phyloP scores from a whole-genome alignment of 1,140 invertebrate genomes.

The Sinonovacula constricta region DNA sequence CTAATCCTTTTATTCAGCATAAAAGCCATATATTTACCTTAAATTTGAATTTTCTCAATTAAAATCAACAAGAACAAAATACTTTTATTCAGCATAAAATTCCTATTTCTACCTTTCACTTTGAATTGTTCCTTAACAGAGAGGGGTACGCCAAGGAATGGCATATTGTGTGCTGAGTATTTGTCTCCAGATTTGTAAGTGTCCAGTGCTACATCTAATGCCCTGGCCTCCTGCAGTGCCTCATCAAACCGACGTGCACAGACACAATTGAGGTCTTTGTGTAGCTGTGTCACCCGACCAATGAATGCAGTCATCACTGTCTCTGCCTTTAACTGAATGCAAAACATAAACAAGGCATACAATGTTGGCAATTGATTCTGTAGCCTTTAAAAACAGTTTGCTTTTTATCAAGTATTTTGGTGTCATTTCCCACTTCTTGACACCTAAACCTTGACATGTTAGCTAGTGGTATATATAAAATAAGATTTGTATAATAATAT shows the following conservation, averaged over 20 bases:
- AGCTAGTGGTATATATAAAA: too few relatives aligned
- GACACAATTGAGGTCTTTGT: conserved; percentile 71
- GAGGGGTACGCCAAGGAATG: conserved; percentile 76
- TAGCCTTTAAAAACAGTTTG: too few relatives aligned
- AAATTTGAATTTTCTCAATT: too few relatives aligned
- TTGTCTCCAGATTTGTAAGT: conserved; percentile 46
- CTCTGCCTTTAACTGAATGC: conserved; percentile 67
- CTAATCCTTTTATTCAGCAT: too few relatives aligned
- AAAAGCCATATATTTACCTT: too few relatives aligned
- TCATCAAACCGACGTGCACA: conserved; percentile 69
- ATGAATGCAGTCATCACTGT: conserved; percentile 74
- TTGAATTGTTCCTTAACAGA: conserved; percentile 77
- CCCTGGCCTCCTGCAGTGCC: conserved; percentile 69
- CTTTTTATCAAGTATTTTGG: too few relatives aligned
- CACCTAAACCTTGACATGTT: too few relatives aligned
- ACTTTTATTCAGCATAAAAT: too few relatives aligned
- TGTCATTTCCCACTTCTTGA: too few relatives aligned
- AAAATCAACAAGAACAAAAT: too few relatives aligned
- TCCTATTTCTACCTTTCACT: conserved; percentile 64
- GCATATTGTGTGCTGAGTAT: conserved; percentile 66
- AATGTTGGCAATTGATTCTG: too few relatives aligned
- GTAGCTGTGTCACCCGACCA: conserved; percentile 66
- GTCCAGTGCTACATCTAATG: conserved; percentile 69
- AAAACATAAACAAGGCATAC: not conserved
- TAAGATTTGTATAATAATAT: too few relatives aligned